Evolutionary conservation across 2,113 vertebrate genomes (phyloP).

Genomic region (Toxostoma redivivum): DNA sequence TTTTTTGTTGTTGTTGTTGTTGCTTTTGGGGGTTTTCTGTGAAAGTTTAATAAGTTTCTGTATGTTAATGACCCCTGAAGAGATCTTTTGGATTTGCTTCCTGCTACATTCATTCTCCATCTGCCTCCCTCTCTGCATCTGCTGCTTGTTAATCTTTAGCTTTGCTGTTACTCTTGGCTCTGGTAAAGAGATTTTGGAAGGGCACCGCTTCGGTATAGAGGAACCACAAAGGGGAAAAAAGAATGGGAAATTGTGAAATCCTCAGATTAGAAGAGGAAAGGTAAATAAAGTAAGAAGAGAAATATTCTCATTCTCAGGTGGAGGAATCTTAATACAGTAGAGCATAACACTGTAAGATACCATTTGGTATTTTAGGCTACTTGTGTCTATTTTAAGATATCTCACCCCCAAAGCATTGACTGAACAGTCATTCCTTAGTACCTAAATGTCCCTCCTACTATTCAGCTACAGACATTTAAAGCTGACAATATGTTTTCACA

Average conservation of each 20-base stretch:
- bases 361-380: not conserved
- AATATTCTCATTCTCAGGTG: not conserved
- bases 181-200: not conserved
- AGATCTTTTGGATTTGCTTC: not conserved
- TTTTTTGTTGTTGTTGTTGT: not conserved
- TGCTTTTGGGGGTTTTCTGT: not conserved
- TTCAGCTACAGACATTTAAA: not conserved
- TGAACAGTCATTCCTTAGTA: not conserved
- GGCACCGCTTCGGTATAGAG: not conserved
- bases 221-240: not conserved
- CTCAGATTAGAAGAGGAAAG: not conserved
- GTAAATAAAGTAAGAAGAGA: not conserved
- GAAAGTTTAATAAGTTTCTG: not conserved
- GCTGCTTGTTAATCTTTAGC: not conserved
- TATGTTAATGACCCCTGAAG: not conserved
- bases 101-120: not conserved
- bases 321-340: not conserved
- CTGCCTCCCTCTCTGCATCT: not conserved
- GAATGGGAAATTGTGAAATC: not conserved
- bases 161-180: not conserved
- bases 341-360: not conserved
- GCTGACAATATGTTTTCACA: not conserved
- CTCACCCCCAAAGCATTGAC: not conserved
- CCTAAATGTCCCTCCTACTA: not conserved
- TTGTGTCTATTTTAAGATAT: not conserved